These are phyloP conservation scores for Eudyptes chrysolophus DNA, from an alignment of 2,113 vertebrate genomes.

Conservation along the genomic window DNA sequence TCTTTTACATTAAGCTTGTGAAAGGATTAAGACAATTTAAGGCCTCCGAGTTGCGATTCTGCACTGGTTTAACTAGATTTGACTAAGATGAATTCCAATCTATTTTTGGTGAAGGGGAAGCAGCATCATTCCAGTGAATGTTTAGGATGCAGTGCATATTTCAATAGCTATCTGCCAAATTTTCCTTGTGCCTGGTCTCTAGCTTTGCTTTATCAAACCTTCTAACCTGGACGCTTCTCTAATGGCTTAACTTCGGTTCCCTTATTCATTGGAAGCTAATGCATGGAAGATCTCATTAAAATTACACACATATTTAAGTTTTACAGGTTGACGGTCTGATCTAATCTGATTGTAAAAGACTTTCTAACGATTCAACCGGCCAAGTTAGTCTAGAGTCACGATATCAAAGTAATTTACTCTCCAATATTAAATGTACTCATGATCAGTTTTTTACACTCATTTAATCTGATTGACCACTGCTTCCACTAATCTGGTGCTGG, in stretches of 20 bases:
- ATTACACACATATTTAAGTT: not conserved
- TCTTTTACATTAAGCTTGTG: not conserved
- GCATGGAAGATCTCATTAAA: not conserved
- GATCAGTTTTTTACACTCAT: accelerated
- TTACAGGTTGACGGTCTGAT: not conserved
- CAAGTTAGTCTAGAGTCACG: accelerated
- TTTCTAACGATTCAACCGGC: not conserved
- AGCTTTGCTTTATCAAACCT: not conserved
- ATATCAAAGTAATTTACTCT: not conserved
- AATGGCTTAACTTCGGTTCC: not conserved
- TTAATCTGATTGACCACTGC: not conserved
- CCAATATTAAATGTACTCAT: accelerated
- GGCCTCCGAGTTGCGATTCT: not conserved
- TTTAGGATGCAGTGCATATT: not conserved
- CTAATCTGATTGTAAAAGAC: not conserved
- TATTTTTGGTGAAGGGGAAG: not conserved
- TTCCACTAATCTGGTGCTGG: not conserved
- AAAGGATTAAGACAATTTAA: not conserved
- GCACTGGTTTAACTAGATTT: not conserved
- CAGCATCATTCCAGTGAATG: not conserved
- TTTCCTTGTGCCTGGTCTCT: not conserved
- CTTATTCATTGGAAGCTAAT: not conserved
- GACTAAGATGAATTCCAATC: not conserved
- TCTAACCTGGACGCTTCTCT: not conserved
- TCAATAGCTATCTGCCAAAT: not conserved